Evolutionary conservation across 2,888 invertebrate genomes (phyloP).

Genomic region (Dryobota labecula): DNA sequence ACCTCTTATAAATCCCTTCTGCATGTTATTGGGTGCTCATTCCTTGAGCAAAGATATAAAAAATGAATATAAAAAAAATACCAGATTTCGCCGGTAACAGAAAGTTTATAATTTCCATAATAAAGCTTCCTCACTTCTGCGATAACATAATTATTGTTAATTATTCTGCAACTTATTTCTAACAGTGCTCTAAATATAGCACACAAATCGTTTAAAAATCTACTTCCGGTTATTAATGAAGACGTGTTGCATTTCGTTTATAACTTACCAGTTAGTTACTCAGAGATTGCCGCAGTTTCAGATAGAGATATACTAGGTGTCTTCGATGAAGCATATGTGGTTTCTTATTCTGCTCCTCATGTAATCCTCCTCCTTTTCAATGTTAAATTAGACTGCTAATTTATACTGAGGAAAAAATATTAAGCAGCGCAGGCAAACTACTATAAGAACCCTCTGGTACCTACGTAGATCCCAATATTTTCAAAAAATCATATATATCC

Average conservation of each 20-base stretch:
- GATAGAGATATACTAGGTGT: conserved; percentile 52
- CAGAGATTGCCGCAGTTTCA: conserved; percentile 59
- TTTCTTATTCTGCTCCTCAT: conserved; percentile 60
- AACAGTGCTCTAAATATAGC: conserved; percentile 6
- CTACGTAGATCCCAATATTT: background rate
- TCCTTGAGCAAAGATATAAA: background rate
- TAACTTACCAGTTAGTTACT: conserved; percentile 70
- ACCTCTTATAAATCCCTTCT: background rate
- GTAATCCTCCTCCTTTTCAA: conserved; percentile 57
- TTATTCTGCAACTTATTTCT: background rate
- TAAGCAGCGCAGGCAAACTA: conserved; percentile 35
- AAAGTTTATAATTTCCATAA: conserved; percentile 7
- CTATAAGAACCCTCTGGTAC: background rate
- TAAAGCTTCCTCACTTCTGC: background rate
- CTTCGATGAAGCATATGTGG: conserved; percentile 59
- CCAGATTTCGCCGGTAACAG: background rate
- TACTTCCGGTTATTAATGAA: conserved; percentile 37
- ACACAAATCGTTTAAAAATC: background rate
- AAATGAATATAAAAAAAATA: background rate
- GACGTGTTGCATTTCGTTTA: conserved; percentile 49
- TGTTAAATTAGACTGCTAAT: conserved; percentile 48
- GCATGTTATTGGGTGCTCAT: background rate
- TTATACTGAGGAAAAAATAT: conserved; percentile 56
- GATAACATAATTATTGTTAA: background rate
- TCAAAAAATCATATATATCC: background rate